Evolutionary conservation across 2,113 vertebrate species (phyloP).

Genomic region (Centropristis striata): DNA sequence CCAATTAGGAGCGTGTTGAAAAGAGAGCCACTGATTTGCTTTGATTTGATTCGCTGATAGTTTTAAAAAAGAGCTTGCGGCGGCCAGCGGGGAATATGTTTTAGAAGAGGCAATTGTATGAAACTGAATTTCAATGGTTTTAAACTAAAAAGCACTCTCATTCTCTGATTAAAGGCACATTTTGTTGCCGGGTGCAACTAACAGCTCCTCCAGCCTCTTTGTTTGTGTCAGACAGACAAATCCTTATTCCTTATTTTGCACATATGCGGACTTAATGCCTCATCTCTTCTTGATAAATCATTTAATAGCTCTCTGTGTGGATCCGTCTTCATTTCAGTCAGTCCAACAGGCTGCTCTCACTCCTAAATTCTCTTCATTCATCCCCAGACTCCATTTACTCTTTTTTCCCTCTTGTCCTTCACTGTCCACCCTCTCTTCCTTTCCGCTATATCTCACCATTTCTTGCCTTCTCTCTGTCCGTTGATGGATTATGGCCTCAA

Average conservation of each 20-base stretch:
- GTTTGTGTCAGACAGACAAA: neutral
- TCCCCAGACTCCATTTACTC: slow-evolving; percentile 40
- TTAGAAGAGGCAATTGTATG: neutral
- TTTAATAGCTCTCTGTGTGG: neutral
- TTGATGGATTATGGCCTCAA: slow-evolving; percentile 55
- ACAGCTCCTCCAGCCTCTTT: neutral
- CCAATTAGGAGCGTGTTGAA: slow-evolving; percentile 13
- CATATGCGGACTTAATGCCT: slow-evolving; percentile 9
- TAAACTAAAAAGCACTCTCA: neutral
- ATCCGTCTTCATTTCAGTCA: slow-evolving; percentile 32
- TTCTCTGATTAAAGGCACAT: neutral
- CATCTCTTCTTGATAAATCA: slow-evolving; percentile 32
- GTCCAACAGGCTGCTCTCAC: slow-evolving; percentile 6
- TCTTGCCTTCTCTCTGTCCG: slow-evolving; percentile 2
- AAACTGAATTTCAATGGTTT: neutral
- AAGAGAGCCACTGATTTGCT: neutral
- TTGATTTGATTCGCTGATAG: slow-evolving; percentile 9
- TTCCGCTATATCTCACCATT: neutral
- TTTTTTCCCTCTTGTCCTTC: slow-evolving; percentile 24
- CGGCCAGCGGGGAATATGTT: neutral
- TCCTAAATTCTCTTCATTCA: slow-evolving; percentile 28
- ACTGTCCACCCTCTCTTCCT: slow-evolving; percentile 2
- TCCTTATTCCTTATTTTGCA: neutral
- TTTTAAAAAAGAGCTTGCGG: neutral
- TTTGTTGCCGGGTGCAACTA: neutral